A percentile compares a stretch with the other conserved stretches of the same genome.
Evolutionary conservation across 2,113 vertebrate genomes (phyloP).

Genomic region (Antidorcas marsupialis): DNA sequence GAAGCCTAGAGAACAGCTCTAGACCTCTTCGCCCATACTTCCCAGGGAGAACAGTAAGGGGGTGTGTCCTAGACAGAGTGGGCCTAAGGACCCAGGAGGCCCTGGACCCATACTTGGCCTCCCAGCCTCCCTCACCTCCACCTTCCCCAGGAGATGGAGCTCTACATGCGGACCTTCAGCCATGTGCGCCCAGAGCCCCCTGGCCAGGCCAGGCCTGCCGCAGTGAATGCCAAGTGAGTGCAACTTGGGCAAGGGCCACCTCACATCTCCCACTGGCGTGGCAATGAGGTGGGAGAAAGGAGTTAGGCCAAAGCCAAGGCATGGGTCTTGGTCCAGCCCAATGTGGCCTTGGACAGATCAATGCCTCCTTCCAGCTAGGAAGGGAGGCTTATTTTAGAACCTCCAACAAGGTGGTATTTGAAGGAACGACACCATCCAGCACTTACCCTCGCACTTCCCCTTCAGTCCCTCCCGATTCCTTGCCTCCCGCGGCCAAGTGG

Average conservation of each 20-base stretch:
- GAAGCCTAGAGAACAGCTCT: neutral
- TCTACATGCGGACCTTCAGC: constrained; percentile 81
- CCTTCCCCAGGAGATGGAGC: constrained; percentile 80
- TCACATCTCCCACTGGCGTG: neutral
- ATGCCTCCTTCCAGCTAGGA: neutral
- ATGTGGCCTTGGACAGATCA: neutral
- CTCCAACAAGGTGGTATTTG: neutral
- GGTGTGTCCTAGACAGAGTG: neutral
- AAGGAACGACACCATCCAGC: neutral
- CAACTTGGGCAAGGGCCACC: neutral
- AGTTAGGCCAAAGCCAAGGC: neutral
- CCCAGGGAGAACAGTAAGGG: neutral
- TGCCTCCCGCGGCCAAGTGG: constrained; percentile 5
- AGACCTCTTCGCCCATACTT: neutral
- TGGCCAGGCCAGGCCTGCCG: constrained; percentile 77
- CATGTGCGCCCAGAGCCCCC: constrained; percentile 85
- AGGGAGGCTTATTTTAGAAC: neutral
- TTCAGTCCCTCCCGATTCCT: constrained; percentile 68
- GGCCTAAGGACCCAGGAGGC: neutral
- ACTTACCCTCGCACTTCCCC: neutral
- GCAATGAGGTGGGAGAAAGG: neutral
- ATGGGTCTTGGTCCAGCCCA: neutral
- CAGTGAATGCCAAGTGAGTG: constrained; percentile 80
- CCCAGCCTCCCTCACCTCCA: neutral
- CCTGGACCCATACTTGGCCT: neutral